Conservation (phyloP, 2,113 vertebrate species). For the Pandion haliaetus region DNA sequence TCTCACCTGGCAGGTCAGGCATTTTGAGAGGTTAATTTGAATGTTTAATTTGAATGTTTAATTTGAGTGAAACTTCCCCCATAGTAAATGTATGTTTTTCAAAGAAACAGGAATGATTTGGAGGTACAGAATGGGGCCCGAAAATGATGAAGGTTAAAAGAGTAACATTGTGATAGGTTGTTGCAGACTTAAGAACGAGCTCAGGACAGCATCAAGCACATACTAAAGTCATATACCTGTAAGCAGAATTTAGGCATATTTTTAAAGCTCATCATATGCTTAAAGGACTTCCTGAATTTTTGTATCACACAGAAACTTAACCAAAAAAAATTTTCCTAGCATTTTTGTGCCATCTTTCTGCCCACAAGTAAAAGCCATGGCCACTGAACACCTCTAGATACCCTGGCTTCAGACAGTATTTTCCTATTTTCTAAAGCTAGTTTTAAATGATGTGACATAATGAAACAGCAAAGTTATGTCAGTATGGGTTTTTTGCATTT, state of each 20-base stretch:
- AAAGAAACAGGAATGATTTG: background rate
- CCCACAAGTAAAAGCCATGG: accelerated
- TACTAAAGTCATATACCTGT: background rate
- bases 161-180: background rate
- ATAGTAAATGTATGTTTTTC: background rate
- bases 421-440: background rate
- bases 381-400: background rate
- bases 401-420: background rate
- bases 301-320: background rate
- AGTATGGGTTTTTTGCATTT: background rate
- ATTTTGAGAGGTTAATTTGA: background rate
- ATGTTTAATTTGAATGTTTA: background rate
- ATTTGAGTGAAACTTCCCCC: background rate
- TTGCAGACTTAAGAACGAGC: background rate
- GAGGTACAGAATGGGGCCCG: background rate
- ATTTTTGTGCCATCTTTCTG: background rate
- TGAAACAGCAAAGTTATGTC: background rate
- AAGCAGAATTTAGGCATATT: background rate
- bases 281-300: background rate
- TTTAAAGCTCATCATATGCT: background rate
- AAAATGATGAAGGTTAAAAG: background rate
- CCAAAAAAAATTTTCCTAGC: background rate
- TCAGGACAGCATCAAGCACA: background rate
- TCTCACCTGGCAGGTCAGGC: background rate
- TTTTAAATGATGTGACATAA: background rate